These are phyloP conservation scores for Calliphora vicina DNA, from an alignment of 1,140 invertebrate species.

Conservation along the genomic window DNA sequence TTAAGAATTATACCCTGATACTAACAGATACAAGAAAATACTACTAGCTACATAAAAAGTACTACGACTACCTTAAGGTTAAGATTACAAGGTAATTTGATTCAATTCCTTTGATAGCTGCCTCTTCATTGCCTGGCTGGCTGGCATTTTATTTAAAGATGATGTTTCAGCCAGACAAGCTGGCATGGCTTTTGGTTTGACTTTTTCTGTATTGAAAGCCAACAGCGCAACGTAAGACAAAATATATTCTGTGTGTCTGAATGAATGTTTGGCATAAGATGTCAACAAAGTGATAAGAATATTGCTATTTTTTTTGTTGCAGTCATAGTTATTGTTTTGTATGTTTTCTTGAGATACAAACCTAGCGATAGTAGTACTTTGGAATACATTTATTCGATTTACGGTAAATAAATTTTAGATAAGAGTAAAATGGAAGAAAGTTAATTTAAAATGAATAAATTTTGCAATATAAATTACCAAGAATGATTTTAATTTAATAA, in stretches of 20 bases:
- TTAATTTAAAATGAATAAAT: slow-evolving; percentile 16
- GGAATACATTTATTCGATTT: neutral
- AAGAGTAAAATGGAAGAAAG: neutral
- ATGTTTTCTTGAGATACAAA: neutral
- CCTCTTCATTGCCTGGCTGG: neutral
- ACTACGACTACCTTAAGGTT: slow-evolving; percentile 16
- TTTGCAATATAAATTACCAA: neutral
- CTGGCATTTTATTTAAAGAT: neutral
- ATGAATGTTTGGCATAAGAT: neutral
- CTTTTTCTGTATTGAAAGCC: too few relatives aligned
- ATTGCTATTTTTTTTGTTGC: neutral
- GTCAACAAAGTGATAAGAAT: slow-evolving; percentile 14
- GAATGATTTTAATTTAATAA: neutral
- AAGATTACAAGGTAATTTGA: slow-evolving; percentile 34
- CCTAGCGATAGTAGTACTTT: neutral
- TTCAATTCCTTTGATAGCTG: slow-evolving; percentile 24
- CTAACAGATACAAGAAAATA: neutral
- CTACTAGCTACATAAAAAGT: neutral
- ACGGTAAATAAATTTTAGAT: slow-evolving; percentile 19
- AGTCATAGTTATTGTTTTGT: neutral
- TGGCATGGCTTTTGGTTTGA: neutral
- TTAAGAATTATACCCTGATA: neutral
- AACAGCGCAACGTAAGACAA: neutral
- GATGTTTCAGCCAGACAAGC: neutral
- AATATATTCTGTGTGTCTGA: neutral